Evolutionary conservation across 1,140 invertebrate genomes (phyloP), one percentile per base, ranked within the genome.

Genomic region (Cepaea nemoralis): DNA sequence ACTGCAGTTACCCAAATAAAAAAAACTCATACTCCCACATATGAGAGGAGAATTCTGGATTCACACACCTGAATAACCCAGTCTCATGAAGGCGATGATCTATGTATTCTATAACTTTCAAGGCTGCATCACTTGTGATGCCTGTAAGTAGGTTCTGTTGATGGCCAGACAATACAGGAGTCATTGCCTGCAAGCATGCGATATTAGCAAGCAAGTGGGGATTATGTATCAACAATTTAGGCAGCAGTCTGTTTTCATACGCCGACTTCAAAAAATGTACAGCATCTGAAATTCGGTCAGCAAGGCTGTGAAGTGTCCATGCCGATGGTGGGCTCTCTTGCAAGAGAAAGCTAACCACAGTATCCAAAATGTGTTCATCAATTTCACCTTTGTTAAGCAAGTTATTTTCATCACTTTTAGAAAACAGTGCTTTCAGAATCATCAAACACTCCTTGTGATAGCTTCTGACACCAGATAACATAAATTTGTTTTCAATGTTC

Each of bases 11-110:
- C 37, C 82, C 81, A 82, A 86, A 89, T 6, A 89, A 77, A 85
- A 90, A 90, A 75, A 89, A 89, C 77, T 90, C 88, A 81, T 87
- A 89, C 73, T 90, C 89, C 88, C 87, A 89, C 87, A 88, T 88
- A 55, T 90, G 86, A 14, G 69, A 40, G 0, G 88, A 90, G 80
- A 86, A 90, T 16, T 88, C 85, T n/a, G 85, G 83, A n/a, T 86
- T 87, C n/a, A 90, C 42, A 81, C 85, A 87, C 10, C 84, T 75
- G 16, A 66, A 33, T 0, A 90, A 76, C 12, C 85, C 85, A n/a
- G 83, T 84, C 40, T 90, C 87, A n/a, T 83, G 55, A 3, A 90
- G 80, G 24, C 86, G 59, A 2, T 81, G 31, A 24, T 88, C 80
- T 48, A 90, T 82, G 67, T 84, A 88, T 16, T 83, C 77, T 24